Conservation (phyloP, 2,113 vertebrate species). For the Oreotrochilus melanogaster region DNA sequence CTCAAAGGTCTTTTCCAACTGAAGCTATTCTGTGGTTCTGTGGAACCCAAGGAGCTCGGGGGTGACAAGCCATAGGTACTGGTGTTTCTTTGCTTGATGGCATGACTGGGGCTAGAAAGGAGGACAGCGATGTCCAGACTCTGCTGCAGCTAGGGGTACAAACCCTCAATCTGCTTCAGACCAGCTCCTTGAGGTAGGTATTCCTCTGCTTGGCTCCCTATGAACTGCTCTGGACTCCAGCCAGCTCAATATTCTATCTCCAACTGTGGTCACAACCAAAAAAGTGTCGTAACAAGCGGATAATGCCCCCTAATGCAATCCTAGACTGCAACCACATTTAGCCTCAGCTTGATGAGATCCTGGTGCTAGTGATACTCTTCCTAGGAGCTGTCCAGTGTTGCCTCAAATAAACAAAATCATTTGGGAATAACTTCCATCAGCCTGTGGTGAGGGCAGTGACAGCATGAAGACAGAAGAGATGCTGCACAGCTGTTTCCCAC, state of each 20-base stretch:
- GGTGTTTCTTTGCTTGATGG: not conserved
- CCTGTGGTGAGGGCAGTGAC: not conserved
- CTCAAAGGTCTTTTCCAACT: too few species aligned
- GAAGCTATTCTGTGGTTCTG: too few species aligned
- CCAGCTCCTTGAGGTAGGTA: not conserved
- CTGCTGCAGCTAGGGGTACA: not conserved
- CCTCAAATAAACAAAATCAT: not conserved
- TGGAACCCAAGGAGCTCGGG: too few species aligned
- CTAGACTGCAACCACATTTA: not conserved
- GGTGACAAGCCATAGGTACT: not conserved
- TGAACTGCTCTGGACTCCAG: not conserved
- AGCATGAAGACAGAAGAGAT: accelerated
- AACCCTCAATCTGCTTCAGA: not conserved
- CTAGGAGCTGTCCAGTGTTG: not conserved
- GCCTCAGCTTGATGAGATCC: not conserved
- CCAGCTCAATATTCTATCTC: not conserved
- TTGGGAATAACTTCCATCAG: not conserved
- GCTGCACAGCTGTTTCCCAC: not conserved
- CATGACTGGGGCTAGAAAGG: not conserved
- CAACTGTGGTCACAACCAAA: not conserved
- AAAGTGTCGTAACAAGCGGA: not conserved
- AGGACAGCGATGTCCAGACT: not conserved
- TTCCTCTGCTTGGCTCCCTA: not conserved
- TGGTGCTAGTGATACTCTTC: not conserved
- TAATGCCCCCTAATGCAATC: not conserved